phyloP scores from a whole-genome alignment of 2,797 vertebrate genomes.

The Phoeniculus purpureus region DNA sequence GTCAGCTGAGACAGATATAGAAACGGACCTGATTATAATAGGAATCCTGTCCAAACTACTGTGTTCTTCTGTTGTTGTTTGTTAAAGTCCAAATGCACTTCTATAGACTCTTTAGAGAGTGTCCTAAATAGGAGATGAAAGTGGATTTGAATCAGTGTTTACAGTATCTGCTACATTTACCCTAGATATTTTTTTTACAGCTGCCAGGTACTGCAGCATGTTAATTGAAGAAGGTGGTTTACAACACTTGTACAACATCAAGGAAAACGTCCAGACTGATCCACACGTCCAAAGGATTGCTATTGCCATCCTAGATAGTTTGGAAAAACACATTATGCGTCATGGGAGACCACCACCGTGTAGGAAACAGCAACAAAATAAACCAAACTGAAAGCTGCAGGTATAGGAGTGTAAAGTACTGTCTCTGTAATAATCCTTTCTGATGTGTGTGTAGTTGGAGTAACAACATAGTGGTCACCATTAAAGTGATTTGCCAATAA shows the following conservation, averaged over 20 bases:
- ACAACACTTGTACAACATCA: conserved; percentile 90
- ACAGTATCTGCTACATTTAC: not conserved
- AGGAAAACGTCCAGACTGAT: conserved; percentile 90
- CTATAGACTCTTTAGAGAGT: not conserved
- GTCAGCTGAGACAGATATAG: not conserved
- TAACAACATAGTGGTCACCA: conserved; percentile 62
- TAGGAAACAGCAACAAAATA: conserved; percentile 73
- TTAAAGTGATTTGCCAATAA: conserved; percentile 61
- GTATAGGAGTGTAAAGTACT: conserved; percentile 58
- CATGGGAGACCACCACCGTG: conserved; percentile 83
- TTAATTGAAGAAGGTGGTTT: conserved; percentile 95
- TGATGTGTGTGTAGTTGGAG: conserved; percentile 69
- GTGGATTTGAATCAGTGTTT: not conserved
- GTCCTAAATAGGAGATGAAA: not conserved
- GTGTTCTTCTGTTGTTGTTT: not conserved
- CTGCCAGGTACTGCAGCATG: conserved; percentile 97
- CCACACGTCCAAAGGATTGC: conserved; percentile 88
- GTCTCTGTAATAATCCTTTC: conserved; percentile 68
- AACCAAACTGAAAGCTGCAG: conserved; percentile 75
- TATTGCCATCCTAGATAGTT: conserved; percentile 91
- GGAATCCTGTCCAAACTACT: not conserved
- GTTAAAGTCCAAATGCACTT: not conserved
- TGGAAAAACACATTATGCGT: conserved; percentile 90
- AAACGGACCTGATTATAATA: not conserved
- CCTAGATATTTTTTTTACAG: conserved; percentile 67